phyloP scores from a whole-genome alignment of 2,113 vertebrate genomes.

The Neogobius melanostomus region DNA sequence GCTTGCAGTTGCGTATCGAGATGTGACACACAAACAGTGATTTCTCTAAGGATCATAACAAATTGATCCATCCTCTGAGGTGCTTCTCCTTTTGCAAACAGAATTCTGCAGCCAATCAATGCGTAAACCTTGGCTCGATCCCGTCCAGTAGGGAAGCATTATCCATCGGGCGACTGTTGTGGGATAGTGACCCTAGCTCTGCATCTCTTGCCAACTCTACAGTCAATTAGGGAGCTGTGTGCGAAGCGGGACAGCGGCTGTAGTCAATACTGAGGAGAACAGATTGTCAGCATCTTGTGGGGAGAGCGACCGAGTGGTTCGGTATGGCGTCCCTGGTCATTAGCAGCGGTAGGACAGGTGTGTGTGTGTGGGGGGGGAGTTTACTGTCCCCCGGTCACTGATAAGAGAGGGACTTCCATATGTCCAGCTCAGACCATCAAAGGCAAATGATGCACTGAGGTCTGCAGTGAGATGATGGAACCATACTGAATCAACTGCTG shows the following conservation, averaged over 20 bases:
- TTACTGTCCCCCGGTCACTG: constrained; percentile 26
- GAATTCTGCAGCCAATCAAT: constrained; percentile 38
- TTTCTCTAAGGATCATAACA: constrained; percentile 63
- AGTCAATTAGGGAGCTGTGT: constrained; percentile 38
- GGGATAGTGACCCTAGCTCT: constrained; percentile 3
- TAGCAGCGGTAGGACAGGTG: constrained; percentile 46
- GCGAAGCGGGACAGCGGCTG: constrained; percentile 15
- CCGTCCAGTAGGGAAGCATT: constrained; percentile 23
- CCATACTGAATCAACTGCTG: neutral
- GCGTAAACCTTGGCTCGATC: constrained; percentile 15
- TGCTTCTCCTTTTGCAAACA: constrained; percentile 39
- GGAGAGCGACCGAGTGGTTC: constrained; percentile 10
- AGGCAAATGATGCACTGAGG: neutral
- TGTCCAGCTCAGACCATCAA: constrained; percentile 21
- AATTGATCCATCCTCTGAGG: constrained; percentile 50
- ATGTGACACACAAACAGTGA: constrained; percentile 53
- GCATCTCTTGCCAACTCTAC: neutral
- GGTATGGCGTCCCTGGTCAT: constrained; percentile 39
- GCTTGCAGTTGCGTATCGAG: constrained; percentile 29
- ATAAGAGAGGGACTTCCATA: constrained; percentile 42
- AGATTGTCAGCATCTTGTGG: constrained; percentile 22
- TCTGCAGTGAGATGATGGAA: neutral
- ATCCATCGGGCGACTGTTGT: neutral
- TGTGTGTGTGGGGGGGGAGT: constrained; percentile 18
- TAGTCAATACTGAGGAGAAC: constrained; percentile 19